Percentiles rank a stretch among this genome's conserved stretches.
Evolutionary conservation across 2,888 invertebrate genomes (phyloP).

Genomic region (Junonia oenone): DNA sequence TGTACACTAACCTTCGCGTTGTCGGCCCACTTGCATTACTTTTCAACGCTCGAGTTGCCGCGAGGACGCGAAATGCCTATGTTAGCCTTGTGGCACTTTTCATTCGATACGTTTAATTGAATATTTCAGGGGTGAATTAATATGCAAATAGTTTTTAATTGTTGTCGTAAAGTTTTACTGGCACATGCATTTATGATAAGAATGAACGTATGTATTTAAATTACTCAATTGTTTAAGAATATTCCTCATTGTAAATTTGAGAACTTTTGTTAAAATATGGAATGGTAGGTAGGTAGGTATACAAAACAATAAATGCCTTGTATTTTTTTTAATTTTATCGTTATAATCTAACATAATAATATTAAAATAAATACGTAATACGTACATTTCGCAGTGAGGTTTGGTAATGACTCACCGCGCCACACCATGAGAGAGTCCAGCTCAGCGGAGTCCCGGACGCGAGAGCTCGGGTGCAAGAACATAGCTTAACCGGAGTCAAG

Average conservation of each 20-base stretch:
- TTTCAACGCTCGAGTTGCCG: slow-evolving; percentile 66
- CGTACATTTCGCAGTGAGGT: slow-evolving; percentile 11
- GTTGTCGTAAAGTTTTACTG: slow-evolving; percentile 2
- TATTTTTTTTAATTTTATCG: background rate
- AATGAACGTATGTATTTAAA: background rate
- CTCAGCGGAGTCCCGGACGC: slow-evolving; percentile 64
- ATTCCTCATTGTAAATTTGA: too few species aligned
- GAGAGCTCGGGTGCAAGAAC: slow-evolving; percentile 73
- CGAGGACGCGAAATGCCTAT: slow-evolving; percentile 53
- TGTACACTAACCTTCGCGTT: slow-evolving; percentile 66
- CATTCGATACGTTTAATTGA: slow-evolving; percentile 7
- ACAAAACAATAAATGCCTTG: background rate
- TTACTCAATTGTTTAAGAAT: background rate
- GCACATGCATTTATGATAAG: slow-evolving; percentile 6
- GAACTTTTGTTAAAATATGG: background rate
- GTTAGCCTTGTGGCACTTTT: slow-evolving; percentile 16
- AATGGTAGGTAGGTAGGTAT: background rate
- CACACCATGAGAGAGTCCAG: slow-evolving; percentile 69
- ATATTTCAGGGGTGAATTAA: slow-evolving; percentile 15
- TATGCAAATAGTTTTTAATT: too few species aligned
- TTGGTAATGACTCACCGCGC: slow-evolving; percentile 59
- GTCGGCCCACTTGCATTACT: slow-evolving; percentile 70
- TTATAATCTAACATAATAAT: background rate
- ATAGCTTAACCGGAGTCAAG: slow-evolving; percentile 74
- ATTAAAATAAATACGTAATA: background rate